Percentiles rank a stretch among this genome's conserved stretches.
Conservation (phyloP, 2,797 vertebrate genomes). For the Artibeus jamaicensis region DNA sequence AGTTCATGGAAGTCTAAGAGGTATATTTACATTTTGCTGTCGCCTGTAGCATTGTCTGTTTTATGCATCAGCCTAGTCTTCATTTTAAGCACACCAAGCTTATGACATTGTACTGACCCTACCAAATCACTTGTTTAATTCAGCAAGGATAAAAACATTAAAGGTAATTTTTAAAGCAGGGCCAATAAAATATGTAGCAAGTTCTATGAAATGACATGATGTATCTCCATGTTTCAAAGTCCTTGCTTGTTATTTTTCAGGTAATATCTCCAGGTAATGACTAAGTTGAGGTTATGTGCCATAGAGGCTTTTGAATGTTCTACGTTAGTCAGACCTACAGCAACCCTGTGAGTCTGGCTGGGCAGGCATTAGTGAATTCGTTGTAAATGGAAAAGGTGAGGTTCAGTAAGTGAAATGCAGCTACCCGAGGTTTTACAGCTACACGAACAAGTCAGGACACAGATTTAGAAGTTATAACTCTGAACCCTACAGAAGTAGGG, state of each 20-base stretch:
- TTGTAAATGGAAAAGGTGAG: not conserved
- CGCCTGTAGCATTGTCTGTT: not conserved
- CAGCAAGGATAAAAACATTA: slow-evolving; percentile 45
- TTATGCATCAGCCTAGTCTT: not conserved
- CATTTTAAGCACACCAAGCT: slow-evolving; percentile 16
- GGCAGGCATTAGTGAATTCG: not conserved
- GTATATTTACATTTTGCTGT: slow-evolving; percentile 5
- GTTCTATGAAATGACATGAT: slow-evolving; percentile 9
- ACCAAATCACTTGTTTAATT: slow-evolving; percentile 31
- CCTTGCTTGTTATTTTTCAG: not conserved
- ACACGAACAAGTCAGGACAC: not conserved
- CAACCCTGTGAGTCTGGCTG: not conserved
- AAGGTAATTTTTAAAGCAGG: slow-evolving; percentile 42
- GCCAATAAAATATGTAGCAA: slow-evolving; percentile 54
- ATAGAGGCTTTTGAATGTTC: not conserved
- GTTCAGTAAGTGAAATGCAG: not conserved
- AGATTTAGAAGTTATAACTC: slow-evolving; percentile 14
- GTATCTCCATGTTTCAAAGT: slow-evolving; percentile 33
- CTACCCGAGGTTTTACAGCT: not conserved
- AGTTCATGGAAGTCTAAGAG: not conserved
- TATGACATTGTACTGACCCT: not conserved
- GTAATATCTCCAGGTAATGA: slow-evolving; percentile 22
- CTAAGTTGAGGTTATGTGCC: not conserved
- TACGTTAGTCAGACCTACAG: not conserved
- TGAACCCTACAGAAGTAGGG: not conserved